A percentile compares a stretch with the other conserved stretches of the same genome.
Conservation (phyloP, 1,140 invertebrate species). For the Saccostrea echinata region DNA sequence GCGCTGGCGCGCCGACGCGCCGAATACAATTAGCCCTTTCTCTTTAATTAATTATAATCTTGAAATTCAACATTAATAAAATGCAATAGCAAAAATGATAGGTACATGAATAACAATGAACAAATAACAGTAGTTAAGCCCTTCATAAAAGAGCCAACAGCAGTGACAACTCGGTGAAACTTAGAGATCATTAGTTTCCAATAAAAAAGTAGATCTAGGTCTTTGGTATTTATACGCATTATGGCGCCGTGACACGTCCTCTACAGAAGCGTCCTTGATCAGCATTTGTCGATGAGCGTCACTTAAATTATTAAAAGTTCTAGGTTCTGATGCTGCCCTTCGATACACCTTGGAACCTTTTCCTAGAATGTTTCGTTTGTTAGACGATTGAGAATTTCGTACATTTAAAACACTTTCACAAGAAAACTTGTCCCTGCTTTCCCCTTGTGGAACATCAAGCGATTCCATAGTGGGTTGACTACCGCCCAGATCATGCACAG, state of each 20-base stretch:
- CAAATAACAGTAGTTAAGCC: neutral
- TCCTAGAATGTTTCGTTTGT: neutral
- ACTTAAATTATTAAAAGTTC: constrained; percentile 33
- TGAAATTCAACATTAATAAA: neutral
- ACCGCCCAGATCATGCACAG: neutral
- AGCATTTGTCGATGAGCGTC: constrained; percentile 21
- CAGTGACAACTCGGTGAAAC: neutral
- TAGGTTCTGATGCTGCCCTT: constrained; percentile 27
- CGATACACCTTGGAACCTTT: constrained; percentile 25
- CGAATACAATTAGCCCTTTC: too few species aligned
- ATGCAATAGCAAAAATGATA: neutral
- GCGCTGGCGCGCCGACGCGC: too few species aligned
- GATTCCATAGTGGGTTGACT: constrained; percentile 3
- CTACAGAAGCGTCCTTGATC: constrained; percentile 26
- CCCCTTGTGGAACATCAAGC: neutral
- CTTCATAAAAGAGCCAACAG: neutral
- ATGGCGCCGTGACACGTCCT: constrained; percentile 21
- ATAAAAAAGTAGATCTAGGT: neutral
- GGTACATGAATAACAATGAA: neutral
- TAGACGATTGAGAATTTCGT: constrained; percentile 22
- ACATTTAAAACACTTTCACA: constrained; percentile 20
- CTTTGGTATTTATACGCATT: constrained; percentile 17
- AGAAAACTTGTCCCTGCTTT: constrained; percentile 5
- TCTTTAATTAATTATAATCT: neutral
- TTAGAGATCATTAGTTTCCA: neutral